Percentiles rank a stretch among this genome's conserved stretches.
Conservation (phyloP, 2,113 vertebrate species). For the Corythornis madagascariensis region DNA sequence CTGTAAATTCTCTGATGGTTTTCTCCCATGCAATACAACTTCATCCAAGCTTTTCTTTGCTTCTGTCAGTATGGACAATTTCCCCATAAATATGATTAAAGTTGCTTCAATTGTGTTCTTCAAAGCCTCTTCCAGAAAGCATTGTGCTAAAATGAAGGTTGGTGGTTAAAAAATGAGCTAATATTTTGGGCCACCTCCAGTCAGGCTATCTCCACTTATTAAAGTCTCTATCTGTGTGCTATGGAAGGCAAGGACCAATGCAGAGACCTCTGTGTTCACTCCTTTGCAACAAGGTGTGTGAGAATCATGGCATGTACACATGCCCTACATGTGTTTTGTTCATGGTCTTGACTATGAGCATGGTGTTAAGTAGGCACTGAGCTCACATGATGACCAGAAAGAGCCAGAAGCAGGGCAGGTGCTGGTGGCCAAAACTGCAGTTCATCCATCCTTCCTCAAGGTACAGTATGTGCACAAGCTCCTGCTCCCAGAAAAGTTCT, state of each 20-base stretch:
- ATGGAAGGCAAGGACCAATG: background rate
- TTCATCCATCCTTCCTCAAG: background rate
- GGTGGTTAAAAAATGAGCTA: background rate
- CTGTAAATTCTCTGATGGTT: background rate
- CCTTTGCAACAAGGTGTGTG: background rate
- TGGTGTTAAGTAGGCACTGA: background rate
- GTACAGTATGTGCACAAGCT: background rate
- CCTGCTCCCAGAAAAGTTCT: background rate
- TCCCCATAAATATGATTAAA: background rate
- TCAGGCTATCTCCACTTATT: background rate
- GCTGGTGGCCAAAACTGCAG: background rate
- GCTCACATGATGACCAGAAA: background rate
- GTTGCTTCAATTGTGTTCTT: background rate
- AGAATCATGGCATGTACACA: background rate
- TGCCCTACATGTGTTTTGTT: rapidly evolving
- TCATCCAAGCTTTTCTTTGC: background rate
- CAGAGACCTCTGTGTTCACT: rapidly evolving
- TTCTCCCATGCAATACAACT: background rate
- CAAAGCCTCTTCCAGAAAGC: background rate
- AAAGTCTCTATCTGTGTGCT: background rate
- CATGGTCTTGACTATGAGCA: background rate
- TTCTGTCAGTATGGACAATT: background rate
- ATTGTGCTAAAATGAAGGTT: background rate
- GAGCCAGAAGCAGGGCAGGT: background rate
- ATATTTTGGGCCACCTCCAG: background rate